Percentiles rank a stretch among this genome's conserved stretches.
Evolutionary conservation across 2,797 vertebrate species (phyloP).

Genomic region (Eulemur albifrons): DNA sequence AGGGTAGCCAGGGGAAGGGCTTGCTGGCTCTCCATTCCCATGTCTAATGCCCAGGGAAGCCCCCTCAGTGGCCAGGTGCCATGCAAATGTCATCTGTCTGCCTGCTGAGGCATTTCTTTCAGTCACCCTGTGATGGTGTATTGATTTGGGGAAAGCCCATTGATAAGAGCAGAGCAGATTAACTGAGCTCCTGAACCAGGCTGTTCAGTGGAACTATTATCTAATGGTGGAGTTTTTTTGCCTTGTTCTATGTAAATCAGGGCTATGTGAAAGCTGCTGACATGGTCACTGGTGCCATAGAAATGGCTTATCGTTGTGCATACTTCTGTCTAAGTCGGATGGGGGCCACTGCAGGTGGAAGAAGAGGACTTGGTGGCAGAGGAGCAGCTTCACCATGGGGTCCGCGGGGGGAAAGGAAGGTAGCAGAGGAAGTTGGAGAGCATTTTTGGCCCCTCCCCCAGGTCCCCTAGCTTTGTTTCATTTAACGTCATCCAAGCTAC

Average conservation of each 20-base stretch:
- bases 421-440: accelerated
- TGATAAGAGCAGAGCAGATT: constrained; percentile 17
- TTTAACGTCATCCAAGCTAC: background rate
- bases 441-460: background rate
- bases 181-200: background rate
- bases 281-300: background rate
- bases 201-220: background rate
- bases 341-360: background rate
- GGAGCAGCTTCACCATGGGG: background rate
- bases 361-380: background rate
- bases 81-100: background rate
- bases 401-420: background rate
- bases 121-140: background rate
- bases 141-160: background rate
- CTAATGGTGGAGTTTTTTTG: background rate
- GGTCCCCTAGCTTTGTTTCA: background rate
- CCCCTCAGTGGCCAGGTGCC: background rate
- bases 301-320: background rate
- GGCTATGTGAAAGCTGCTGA: background rate
- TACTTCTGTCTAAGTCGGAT: background rate
- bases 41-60: background rate
- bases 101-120: background rate
- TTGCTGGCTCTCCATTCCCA: background rate
- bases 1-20: background rate
- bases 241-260: background rate